Evolutionary conservation across 2,113 vertebrate genomes (phyloP).

Genomic region (Hippocampus zosterae): DNA sequence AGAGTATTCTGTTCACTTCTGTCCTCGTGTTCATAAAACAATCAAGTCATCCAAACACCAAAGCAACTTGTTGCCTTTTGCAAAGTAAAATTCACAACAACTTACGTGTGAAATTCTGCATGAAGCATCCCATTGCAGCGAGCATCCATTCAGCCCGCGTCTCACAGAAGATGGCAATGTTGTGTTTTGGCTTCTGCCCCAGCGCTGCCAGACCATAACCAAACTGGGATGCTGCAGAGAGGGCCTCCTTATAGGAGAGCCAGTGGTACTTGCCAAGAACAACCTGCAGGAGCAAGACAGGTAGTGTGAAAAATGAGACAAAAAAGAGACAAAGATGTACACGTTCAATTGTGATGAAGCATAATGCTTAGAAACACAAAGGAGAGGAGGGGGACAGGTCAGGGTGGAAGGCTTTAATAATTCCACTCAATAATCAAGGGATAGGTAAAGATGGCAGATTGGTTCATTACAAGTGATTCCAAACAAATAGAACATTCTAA

Average conservation of each 20-base stretch:
- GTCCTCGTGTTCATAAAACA: not conserved
- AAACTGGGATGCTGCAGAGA: conserved; percentile 74
- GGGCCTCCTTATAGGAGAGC: conserved; percentile 82
- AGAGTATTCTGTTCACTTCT: not conserved
- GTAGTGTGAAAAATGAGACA: not conserved
- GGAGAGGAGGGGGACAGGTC: not conserved
- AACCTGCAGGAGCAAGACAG: conserved; percentile 70
- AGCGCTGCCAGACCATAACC: conserved; percentile 83
- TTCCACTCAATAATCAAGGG: not conserved
- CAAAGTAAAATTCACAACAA: conserved; percentile 26
- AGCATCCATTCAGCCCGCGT: conserved; percentile 93
- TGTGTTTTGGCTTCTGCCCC: conserved; percentile 83
- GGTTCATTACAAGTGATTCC: not conserved
- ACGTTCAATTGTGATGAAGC: not conserved
- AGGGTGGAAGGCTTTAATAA: not conserved
- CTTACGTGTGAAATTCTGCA: conserved; percentile 90
- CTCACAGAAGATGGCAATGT: conserved; percentile 95
- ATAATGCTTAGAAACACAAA: not conserved
- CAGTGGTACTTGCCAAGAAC: conserved; percentile 88
- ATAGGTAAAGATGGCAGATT: not conserved
- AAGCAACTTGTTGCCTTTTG: not conserved
- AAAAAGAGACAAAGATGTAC: not conserved
- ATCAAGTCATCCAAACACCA: not conserved
- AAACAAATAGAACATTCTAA: not conserved
- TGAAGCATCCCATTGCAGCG: conserved; percentile 88